phyloP scores from a whole-genome alignment of 2,113 vertebrate genomes.

The Salvelinus alpinus region DNA sequence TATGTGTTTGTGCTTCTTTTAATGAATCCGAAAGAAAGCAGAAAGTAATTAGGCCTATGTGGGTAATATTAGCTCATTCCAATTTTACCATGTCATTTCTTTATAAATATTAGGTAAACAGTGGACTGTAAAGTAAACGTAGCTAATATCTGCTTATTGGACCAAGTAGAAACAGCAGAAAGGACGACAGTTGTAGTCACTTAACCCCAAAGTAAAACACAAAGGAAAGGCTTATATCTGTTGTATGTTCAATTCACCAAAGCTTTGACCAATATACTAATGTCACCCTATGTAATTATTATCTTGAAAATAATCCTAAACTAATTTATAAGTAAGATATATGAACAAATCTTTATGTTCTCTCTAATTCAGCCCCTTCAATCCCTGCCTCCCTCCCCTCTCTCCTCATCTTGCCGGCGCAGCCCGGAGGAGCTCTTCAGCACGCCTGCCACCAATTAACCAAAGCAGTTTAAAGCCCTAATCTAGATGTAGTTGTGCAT shows the following conservation, averaged over 20 bases:
- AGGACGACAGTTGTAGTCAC: conserved; percentile 3
- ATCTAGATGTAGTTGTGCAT: conserved; percentile 27
- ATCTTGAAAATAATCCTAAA: background rate
- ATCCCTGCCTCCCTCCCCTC: background rate
- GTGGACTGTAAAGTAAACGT: background rate
- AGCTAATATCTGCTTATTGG: conserved; percentile 11
- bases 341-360: background rate
- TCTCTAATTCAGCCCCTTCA: background rate
- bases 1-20: too few species aligned
- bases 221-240: background rate
- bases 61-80: too few species aligned
- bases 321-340: too few species aligned
- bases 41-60: too few species aligned
- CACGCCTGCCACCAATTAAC: conserved; percentile 34
- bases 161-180: background rate
- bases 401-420: background rate
- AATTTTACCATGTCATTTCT: too few species aligned
- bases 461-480: conserved; percentile 36
- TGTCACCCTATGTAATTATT: too few species aligned
- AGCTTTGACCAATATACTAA: too few species aligned
- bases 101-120: background rate
- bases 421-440: conserved; percentile 16
- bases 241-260: too few species aligned
- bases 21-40: too few species aligned
- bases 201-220: background rate